phyloP scores from a whole-genome alignment of 2,113 vertebrate genomes.

The Canis aureus region DNA sequence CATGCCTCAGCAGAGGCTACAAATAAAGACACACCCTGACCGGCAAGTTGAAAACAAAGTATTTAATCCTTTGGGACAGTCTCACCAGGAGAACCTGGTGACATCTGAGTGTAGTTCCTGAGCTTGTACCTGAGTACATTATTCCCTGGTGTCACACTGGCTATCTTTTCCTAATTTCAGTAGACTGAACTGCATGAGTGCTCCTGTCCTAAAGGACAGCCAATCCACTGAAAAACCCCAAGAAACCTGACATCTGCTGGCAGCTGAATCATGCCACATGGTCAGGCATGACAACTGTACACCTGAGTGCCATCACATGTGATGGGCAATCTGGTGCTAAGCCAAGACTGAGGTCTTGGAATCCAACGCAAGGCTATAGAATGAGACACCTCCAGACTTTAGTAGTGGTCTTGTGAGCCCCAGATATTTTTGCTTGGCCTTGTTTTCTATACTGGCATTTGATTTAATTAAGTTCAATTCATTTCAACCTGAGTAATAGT shows the following conservation, averaged over 20 bases:
- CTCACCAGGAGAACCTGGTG: not conserved
- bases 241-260: conserved; percentile 38
- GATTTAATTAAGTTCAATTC: not conserved
- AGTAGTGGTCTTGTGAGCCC: not conserved
- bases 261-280: not conserved
- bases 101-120: not conserved
- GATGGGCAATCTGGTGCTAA: not conserved
- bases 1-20: not conserved
- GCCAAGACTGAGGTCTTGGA: not conserved
- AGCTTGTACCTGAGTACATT: not conserved
- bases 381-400: not conserved
- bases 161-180: not conserved
- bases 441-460: not conserved
- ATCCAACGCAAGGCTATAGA: not conserved
- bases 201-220: conserved; percentile 16
- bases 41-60: not conserved
- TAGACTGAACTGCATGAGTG: not conserved
- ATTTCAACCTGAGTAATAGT: not conserved
- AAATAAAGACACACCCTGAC: not conserved
- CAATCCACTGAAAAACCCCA: not conserved
- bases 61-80: not conserved
- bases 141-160: not conserved
- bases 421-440: not conserved
- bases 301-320: not conserved
- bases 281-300: not conserved